Conservation (phyloP, 1,140 invertebrate species). For the Uloborus diversus region DNA sequence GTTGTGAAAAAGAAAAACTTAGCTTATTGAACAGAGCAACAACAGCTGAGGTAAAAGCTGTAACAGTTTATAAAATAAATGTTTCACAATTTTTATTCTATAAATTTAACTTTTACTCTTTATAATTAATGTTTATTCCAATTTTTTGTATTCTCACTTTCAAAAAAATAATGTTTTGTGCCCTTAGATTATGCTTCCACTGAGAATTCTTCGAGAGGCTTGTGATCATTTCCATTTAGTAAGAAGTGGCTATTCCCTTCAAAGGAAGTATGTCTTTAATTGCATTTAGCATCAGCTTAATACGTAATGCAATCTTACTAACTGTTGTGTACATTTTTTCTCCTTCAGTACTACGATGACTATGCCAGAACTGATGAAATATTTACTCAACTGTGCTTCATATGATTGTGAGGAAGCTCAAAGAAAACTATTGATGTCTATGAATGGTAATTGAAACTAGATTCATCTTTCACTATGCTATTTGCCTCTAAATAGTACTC, state of each 20-base stretch:
- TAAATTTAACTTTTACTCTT: neutral
- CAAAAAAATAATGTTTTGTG: conserved; percentile 47
- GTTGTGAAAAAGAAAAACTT: conserved; percentile 63
- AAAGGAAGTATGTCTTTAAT: conserved; percentile 64
- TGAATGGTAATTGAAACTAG: too few species aligned
- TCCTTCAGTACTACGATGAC: conserved; percentile 68
- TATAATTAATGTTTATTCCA: neutral
- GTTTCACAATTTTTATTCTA: neutral
- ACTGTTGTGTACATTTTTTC: neutral
- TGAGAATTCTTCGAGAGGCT: conserved; percentile 75
- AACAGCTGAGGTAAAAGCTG: conserved; percentile 63
- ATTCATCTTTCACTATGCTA: too few species aligned
- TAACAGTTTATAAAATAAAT: too few species aligned
- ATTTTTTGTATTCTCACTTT: neutral
- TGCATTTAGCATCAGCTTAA: neutral
- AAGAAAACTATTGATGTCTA: conserved; percentile 71
- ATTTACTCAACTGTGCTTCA: conserved; percentile 74
- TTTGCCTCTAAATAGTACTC: too few species aligned
- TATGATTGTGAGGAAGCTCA: conserved; percentile 75
- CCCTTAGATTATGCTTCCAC: conserved; percentile 73
- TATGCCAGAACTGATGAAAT: conserved; percentile 75
- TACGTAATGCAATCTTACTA: neutral
- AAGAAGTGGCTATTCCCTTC: conserved; percentile 70
- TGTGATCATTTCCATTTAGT: conserved; percentile 78
- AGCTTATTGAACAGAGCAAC: conserved; percentile 66